Conservation (phyloP, 2,113 vertebrate species). For the Oxygymnocypris stewartii region DNA sequence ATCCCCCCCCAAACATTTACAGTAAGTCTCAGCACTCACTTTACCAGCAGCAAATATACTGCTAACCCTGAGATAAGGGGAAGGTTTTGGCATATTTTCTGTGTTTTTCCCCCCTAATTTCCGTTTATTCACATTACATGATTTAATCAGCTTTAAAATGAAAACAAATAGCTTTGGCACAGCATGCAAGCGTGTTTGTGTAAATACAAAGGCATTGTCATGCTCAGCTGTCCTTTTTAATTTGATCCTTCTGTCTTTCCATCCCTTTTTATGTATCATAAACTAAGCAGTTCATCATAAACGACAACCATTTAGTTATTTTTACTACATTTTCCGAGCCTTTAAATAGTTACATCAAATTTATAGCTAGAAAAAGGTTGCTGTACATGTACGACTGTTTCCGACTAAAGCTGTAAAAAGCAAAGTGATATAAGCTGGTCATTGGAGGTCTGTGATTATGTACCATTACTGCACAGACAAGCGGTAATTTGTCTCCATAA, state of each 20-base stretch:
- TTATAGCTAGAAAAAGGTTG: background rate
- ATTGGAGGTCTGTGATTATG: constrained; percentile 31
- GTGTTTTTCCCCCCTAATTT: background rate
- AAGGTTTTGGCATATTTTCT: constrained; percentile 3
- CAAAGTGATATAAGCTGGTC: constrained; percentile 39
- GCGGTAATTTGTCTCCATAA: constrained; percentile 41
- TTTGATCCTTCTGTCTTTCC: background rate
- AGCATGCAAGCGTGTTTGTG: background rate
- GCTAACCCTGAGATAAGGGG: constrained; percentile 19
- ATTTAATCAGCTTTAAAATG: constrained; percentile 46
- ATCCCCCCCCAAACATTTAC: background rate
- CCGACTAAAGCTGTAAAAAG: constrained; percentile 35
- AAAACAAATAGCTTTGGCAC: constrained; percentile 47
- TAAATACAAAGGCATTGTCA: constrained; percentile 21
- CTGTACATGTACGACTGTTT: background rate
- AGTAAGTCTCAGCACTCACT: background rate
- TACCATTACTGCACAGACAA: constrained; percentile 34
- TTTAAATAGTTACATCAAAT: background rate
- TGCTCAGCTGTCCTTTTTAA: constrained; percentile 20
- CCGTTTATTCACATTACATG: constrained; percentile 35
- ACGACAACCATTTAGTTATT: background rate
- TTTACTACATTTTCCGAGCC: background rate
- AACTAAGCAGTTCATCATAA: background rate
- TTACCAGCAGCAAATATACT: background rate
- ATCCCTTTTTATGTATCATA: background rate